Percentiles rank a stretch among this genome's conserved stretches.
Conservation (phyloP, 1,140 invertebrate genomes). For the Oryctes rhinoceros region DNA sequence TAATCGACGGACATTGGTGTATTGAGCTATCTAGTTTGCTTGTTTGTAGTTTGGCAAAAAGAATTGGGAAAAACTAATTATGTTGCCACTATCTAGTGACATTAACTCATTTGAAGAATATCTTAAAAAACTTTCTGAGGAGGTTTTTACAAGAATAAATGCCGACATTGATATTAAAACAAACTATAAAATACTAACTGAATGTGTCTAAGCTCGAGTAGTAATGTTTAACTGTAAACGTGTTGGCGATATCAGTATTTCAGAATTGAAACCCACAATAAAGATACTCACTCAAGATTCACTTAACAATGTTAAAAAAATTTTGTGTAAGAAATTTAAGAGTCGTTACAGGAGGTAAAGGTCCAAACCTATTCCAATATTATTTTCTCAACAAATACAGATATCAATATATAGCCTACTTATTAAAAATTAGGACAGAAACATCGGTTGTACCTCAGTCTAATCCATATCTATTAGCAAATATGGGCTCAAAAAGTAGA, state of each 20-base stretch:
- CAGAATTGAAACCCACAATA: slow-evolving; percentile 42
- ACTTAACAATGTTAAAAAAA: slow-evolving; percentile 44
- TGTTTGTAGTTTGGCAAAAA: too few species aligned
- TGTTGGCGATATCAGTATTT: slow-evolving; percentile 49
- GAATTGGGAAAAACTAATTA: too few species aligned
- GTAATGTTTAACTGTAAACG: slow-evolving; percentile 47
- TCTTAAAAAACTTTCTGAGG: background rate
- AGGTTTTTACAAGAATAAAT: slow-evolving; percentile 42
- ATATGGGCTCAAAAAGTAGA: slow-evolving; percentile 44
- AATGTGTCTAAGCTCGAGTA: slow-evolving; percentile 46
- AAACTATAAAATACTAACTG: slow-evolving; percentile 42
- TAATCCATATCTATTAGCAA: slow-evolving; percentile 50
- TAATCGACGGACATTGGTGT: slow-evolving; percentile 38
- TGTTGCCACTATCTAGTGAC: background rate
- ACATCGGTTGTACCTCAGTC: slow-evolving; percentile 44
- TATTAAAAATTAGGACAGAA: slow-evolving; percentile 29
- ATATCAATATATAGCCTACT: slow-evolving; percentile 5
- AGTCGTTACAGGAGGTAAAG: slow-evolving; percentile 41
- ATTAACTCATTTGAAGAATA: background rate
- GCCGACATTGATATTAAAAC: slow-evolving; percentile 32
- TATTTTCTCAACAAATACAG: slow-evolving; percentile 43
- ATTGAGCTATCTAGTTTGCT: too few species aligned
- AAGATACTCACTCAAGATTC: background rate
- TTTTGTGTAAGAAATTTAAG: slow-evolving; percentile 40
- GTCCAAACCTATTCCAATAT: slow-evolving; percentile 44